Conservation (phyloP, 37 sponge, comb jelly and placozoan genomes). For the Aplysina aerophoba region DNA sequence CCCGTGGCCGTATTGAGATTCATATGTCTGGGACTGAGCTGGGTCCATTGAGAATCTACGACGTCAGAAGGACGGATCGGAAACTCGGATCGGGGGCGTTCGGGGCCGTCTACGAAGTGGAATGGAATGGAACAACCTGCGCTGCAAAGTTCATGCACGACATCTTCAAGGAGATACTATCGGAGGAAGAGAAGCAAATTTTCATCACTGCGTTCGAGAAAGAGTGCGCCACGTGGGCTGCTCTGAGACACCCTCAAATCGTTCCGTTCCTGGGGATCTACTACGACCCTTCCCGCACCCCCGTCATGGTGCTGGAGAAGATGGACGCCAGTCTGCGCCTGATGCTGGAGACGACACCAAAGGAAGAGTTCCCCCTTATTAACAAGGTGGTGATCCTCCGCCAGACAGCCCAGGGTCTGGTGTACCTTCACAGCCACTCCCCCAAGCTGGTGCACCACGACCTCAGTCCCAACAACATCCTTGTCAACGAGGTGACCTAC, state of each 20-base stretch:
- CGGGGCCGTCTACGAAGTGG: background rate
- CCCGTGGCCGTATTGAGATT: no score
- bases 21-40: no score
- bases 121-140: background rate
- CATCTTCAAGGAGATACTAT: background rate
- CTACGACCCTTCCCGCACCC: background rate
- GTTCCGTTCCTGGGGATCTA: background rate
- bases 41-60: no score
- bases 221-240: background rate
- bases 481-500: background rate
- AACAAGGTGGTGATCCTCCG: background rate
- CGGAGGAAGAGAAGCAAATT: background rate
- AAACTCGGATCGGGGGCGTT: background rate
- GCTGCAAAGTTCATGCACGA: slow-evolving; percentile 3
- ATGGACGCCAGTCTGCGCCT: background rate
- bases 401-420: background rate
- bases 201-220: background rate
- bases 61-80: no score
- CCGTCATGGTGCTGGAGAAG: background rate
- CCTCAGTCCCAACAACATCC: background rate
- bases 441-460: background rate
- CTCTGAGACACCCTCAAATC: background rate
- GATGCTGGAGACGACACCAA: background rate
- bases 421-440: background rate
- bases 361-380: background rate